A percentile compares a stretch with the other conserved stretches of the same genome.
phyloP scores from a whole-genome alignment of 1,140 invertebrate species.

The Andrena cerasifolii region DNA sequence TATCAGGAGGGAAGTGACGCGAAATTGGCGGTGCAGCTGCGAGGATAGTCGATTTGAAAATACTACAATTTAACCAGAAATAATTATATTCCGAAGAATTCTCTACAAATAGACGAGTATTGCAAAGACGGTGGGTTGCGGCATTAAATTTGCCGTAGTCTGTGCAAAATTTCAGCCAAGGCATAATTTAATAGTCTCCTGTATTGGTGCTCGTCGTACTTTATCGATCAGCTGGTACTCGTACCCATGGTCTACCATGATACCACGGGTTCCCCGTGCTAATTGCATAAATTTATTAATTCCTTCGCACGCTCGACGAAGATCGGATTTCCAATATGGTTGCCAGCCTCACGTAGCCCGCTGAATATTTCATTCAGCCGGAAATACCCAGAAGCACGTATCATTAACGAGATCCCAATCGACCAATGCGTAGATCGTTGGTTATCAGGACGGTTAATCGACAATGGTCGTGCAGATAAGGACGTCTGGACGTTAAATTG shows the following conservation, averaged over 20 bases:
- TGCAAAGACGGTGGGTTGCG: no score
- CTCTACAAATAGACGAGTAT: no score
- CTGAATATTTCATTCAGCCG: slow-evolving; percentile 14
- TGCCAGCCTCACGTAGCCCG: background rate
- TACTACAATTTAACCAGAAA: no score
- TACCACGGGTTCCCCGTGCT: background rate
- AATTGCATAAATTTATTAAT: slow-evolving; percentile 29
- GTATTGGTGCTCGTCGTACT: background rate
- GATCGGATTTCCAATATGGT: slow-evolving; percentile 13
- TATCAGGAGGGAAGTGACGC: no score
- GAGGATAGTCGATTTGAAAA: no score
- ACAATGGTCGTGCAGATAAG: slow-evolving; percentile 12
- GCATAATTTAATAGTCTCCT: background rate
- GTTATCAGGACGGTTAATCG: slow-evolving; percentile 14
- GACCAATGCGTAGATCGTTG: slow-evolving; percentile 2
- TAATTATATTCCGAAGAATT: no score
- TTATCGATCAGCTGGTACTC: slow-evolving; percentile 2
- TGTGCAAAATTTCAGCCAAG: no score
- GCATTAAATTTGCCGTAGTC: no score
- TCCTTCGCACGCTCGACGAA: background rate
- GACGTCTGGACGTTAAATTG: slow-evolving; percentile 22
- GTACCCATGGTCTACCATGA: background rate
- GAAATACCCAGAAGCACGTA: slow-evolving; percentile 11
- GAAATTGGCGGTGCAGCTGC: no score
- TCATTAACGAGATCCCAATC: slow-evolving; percentile 28